Evolutionary conservation across 2,888 invertebrate species (phyloP).

Genomic region (Orthosia cruda): DNA sequence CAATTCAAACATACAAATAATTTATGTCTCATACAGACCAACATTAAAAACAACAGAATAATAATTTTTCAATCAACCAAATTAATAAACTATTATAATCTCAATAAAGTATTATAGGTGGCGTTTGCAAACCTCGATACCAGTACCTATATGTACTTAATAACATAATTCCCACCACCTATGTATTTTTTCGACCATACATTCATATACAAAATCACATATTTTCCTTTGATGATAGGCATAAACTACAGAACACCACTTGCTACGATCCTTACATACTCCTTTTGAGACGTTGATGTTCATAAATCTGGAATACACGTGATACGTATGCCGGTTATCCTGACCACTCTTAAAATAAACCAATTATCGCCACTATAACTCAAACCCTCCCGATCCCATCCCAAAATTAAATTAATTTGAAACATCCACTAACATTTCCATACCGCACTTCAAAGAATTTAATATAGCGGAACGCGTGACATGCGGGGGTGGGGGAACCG

Average conservation of each 20-base stretch:
- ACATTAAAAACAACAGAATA: too few species aligned
- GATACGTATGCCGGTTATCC: too few species aligned
- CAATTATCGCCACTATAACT: slow-evolving; percentile 12
- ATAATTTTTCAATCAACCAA: too few species aligned
- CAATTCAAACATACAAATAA: too few species aligned
- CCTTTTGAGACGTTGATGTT: too few species aligned
- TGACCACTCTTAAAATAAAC: slow-evolving; percentile 24
- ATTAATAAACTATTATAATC: not conserved
- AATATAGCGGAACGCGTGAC: slow-evolving; percentile 75
- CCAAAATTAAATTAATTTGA: slow-evolving; percentile 61
- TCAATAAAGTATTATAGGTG: not conserved
- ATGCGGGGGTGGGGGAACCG: slow-evolving; percentile 68
- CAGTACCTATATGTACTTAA: not conserved
- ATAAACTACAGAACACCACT: too few species aligned
- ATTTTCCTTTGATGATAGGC: not conserved
- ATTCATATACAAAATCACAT: too few species aligned
- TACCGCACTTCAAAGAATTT: slow-evolving; percentile 76
- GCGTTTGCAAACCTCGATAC: not conserved
- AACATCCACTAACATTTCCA: slow-evolving; percentile 66
- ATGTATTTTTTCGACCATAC: too few species aligned
- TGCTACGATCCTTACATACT: too few species aligned
- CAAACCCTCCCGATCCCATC: slow-evolving; percentile 7
- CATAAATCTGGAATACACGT: too few species aligned
- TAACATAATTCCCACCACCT: too few species aligned
- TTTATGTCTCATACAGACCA: too few species aligned